A percentile compares a stretch with the other conserved stretches of the same genome.
Conservation (phyloP, 2,888 invertebrate species). For the Colletes collaris region DNA sequence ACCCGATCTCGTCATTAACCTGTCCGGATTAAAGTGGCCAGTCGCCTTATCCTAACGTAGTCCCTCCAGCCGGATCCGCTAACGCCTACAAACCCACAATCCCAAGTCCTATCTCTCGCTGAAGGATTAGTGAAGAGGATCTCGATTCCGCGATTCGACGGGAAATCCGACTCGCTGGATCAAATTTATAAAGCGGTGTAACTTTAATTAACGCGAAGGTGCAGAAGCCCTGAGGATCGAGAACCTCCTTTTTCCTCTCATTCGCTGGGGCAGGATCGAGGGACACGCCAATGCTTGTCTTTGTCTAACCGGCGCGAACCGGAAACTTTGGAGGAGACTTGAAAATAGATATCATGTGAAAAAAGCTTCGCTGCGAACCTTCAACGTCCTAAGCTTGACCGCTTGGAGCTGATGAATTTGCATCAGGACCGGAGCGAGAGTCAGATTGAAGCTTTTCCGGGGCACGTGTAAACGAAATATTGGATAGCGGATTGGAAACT, state of each 20-base stretch:
- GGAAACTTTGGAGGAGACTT: neutral
- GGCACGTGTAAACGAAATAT: neutral
- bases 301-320: neutral
- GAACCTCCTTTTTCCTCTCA: neutral
- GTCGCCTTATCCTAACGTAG: too few relatives aligned
- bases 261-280: neutral
- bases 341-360: neutral
- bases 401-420: neutral
- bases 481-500: neutral
- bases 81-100: too few relatives aligned
- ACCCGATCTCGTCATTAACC: too few relatives aligned
- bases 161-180: neutral
- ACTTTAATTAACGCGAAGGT: neutral
- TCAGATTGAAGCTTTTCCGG: neutral
- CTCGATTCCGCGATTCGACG: neutral
- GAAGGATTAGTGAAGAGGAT: neutral
- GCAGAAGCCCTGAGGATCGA: neutral
- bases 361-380: neutral
- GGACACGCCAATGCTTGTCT: neutral
- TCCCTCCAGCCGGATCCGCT: too few relatives aligned
- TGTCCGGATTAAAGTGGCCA: too few relatives aligned
- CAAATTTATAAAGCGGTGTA: neutral
- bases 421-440: neutral
- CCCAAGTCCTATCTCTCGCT: neutral
- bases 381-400: neutral